Base-by-base conservation (phyloP, 2,113 vertebrate species). In the Xiphias gladius region DNA sequence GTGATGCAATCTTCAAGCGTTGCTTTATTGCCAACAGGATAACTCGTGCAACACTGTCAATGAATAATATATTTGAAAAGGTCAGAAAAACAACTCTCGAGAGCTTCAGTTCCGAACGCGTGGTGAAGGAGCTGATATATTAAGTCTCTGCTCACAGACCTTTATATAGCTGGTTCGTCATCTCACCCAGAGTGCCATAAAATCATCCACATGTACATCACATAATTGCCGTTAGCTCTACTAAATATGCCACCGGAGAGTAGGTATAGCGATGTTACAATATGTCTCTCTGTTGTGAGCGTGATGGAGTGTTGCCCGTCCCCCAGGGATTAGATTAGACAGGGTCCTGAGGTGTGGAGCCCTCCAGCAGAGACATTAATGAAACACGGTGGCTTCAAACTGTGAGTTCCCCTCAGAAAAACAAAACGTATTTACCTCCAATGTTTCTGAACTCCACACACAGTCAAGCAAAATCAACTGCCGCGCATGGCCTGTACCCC, bases 351-450 rank as follows among this genome's bases (percentile, higher is more conserved):
- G 84, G 78, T 89, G 89, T 71, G 69, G 30, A 75, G 77, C 59
- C 80, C 75, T 82, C 91, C 90, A 0, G 90, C 89, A 17, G 93
- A 59, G 94, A 88, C 82, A 32, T 79, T 94, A 93, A 94, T 94
- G 92, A 94, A 91, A 92, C 86, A 67, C 68, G 77, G 80, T 11
- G 74, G 77, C 74, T 76, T 89, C 86, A 80, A 71, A 83, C 85
- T 83, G 81, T 35, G 72, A 71, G 67, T 30, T 48, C 26, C 32
- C 55, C 80, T 86, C 76, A 67, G 50, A 63, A 55, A 22, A 30
- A 72, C 11, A 62, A 46, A 70, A 30, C 4, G 10, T n/a, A 8
- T 39, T 73, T 59, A 76, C 84, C 63, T 30, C 65, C 77, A 54
- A 2, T 39, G 39, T 67, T 62, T 62, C 61, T 75, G 54, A 68